Evolutionary conservation across 2,888 invertebrate species (phyloP).

Genomic region (Xestia rhomboidea): DNA sequence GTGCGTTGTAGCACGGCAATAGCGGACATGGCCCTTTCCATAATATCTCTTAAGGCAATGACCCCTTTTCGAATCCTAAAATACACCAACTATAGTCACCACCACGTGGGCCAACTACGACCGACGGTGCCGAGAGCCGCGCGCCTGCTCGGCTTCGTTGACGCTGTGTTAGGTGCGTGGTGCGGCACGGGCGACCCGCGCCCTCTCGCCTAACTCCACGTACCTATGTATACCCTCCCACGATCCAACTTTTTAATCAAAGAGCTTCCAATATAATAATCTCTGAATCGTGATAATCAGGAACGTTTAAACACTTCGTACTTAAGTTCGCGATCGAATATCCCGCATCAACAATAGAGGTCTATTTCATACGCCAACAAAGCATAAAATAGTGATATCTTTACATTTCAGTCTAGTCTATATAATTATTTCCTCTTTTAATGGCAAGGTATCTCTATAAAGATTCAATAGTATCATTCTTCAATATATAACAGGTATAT

Average conservation of each 20-base stretch:
- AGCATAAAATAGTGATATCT: conserved; percentile 91
- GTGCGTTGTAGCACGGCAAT: not conserved
- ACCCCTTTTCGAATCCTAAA: not conserved
- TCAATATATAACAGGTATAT: conserved; percentile 90
- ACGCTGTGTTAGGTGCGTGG: conserved; percentile 18
- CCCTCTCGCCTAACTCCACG: conserved; percentile 71
- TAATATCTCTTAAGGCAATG: not conserved
- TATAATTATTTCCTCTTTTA: conserved; percentile 89
- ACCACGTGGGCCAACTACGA: not conserved
- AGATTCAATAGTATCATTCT: conserved; percentile 89
- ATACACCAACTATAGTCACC: not conserved
- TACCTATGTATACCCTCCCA: conserved; percentile 75
- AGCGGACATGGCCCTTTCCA: not conserved
- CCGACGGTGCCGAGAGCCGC: conserved; percentile 7
- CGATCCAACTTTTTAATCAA: conserved; percentile 82
- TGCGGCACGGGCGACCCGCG: conserved; percentile 26
- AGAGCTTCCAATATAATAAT: conserved; percentile 83
- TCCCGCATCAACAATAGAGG: conserved; percentile 86
- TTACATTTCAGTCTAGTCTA: conserved; percentile 91
- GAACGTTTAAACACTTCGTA: conserved; percentile 83
- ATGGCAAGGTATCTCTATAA: conserved; percentile 91
- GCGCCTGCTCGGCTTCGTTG: conserved; percentile 18
- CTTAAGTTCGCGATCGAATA: conserved; percentile 79
- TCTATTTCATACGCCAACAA: conserved; percentile 89
- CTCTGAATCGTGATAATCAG: conserved; percentile 83